Evolutionary conservation across 2,113 vertebrate species (phyloP).

Genomic region (Cebus imitator): DNA sequence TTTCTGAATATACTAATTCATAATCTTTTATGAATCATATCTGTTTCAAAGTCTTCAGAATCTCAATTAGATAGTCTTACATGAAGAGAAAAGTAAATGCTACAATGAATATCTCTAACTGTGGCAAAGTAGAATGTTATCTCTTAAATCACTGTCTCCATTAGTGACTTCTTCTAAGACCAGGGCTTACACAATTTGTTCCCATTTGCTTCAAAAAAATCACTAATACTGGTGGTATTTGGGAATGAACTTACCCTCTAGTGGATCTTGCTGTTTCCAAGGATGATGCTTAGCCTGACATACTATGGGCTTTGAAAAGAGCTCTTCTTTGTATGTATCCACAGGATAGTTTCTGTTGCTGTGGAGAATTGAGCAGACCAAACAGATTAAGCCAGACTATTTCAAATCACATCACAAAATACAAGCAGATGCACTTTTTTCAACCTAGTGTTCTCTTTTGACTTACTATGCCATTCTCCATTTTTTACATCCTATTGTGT

Average conservation of each 20-base stretch:
- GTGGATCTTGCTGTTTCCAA: not conserved
- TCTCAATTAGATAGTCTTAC: not conserved
- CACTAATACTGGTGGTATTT: not conserved
- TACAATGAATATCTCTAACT: not conserved
- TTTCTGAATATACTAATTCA: not conserved
- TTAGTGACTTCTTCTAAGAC: not conserved
- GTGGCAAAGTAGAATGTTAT: not conserved
- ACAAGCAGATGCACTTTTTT: not conserved
- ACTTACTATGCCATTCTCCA: not conserved
- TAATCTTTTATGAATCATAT: slow-evolving; percentile 12
- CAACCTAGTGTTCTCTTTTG: not conserved
- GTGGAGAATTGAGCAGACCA: not conserved
- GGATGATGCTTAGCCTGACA: not conserved
- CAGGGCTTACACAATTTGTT: not conserved
- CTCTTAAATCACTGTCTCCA: not conserved
- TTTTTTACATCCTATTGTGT: not conserved
- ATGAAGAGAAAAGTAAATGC: not conserved
- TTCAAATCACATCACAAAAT: not conserved
- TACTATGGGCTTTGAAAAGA: not conserved
- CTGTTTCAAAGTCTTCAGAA: not conserved
- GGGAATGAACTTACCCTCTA: not conserved
- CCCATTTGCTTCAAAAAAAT: slow-evolving; percentile 15
- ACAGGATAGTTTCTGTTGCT: not conserved
- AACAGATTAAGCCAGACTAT: not conserved
- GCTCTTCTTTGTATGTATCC: not conserved